phyloP scores from a whole-genome alignment of 1,140 invertebrate species.

The Bombus picipes region DNA sequence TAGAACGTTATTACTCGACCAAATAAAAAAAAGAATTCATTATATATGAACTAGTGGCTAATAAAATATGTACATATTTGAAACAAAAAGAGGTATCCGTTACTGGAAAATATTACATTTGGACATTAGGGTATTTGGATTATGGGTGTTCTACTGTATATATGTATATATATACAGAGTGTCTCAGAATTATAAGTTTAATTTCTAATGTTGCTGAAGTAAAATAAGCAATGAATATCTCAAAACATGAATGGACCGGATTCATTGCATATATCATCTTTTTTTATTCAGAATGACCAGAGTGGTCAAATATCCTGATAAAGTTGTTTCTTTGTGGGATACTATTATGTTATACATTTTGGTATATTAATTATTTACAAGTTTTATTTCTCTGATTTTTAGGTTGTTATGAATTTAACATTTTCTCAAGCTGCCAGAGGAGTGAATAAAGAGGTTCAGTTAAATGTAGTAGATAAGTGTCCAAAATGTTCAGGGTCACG shows the following conservation, averaged over 20 bases:
- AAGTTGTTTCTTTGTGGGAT: neutral
- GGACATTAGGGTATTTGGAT: no score
- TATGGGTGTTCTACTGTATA: no score
- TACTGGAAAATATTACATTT: no score
- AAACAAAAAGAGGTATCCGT: no score
- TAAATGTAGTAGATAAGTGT: slow-evolving; percentile 97
- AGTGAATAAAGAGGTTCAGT: slow-evolving; percentile 94
- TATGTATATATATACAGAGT: no score
- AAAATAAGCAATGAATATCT: neutral
- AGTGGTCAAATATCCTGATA: neutral
- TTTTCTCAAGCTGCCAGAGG: slow-evolving; percentile 98
- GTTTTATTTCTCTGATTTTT: slow-evolving; percentile 28
- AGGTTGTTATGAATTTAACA: slow-evolving; percentile 94
- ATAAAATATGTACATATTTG: no score
- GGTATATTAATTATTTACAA: neutral
- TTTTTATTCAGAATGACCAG: neutral
- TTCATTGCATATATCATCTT: neutral
- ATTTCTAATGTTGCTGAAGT: neutral
- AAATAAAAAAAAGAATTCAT: no score
- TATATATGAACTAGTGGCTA: no score
- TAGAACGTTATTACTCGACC: no score
- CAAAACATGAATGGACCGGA: no score
- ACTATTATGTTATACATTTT: neutral
- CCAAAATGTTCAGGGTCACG: slow-evolving; percentile 93
- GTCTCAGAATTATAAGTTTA: neutral